These are phyloP conservation scores for Siderastrea radians DNA, from an alignment of 92 coral and sea anemone genomes.

Conservation along the genomic window DNA sequence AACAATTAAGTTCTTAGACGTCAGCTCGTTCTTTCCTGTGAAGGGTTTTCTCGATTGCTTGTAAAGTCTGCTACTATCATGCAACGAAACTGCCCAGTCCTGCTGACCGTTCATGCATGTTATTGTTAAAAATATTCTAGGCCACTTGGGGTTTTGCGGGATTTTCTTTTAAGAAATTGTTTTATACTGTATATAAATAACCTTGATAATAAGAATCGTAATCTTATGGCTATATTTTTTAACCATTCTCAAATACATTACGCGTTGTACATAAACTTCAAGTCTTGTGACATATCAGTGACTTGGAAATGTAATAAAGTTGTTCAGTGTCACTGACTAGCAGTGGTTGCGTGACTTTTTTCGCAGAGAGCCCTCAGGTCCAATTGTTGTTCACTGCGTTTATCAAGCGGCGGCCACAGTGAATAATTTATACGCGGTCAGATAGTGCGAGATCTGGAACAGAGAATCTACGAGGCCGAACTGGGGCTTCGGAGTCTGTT, in stretches of 20 bases:
- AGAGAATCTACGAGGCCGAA: no score
- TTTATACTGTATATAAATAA: conserved; percentile 3
- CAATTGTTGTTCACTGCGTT: not conserved
- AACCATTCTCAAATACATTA: conserved; percentile 17
- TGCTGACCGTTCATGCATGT: no score
- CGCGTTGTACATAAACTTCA: conserved; percentile 8
- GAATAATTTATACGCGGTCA: no score
- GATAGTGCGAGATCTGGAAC: no score
- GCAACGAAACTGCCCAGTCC: not conserved
- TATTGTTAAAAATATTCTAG: not conserved
- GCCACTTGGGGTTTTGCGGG: not conserved
- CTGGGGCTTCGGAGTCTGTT: no score
- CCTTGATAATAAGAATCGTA: not conserved
- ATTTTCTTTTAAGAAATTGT: not conserved
- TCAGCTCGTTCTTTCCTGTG: not conserved
- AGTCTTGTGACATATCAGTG: not conserved
- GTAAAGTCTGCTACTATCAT: not conserved
- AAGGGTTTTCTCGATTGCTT: not conserved
- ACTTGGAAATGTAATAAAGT: conserved; percentile 1
- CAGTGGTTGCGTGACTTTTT: not conserved
- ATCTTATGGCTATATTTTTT: conserved; percentile 11
- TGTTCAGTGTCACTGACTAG: not conserved
- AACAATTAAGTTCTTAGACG: no score
- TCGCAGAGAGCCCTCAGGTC: not conserved
- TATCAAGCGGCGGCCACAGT: no score